Evolutionary conservation across 2,888 invertebrate genomes (phyloP).

Genomic region (Entomobrya multifasciata): DNA sequence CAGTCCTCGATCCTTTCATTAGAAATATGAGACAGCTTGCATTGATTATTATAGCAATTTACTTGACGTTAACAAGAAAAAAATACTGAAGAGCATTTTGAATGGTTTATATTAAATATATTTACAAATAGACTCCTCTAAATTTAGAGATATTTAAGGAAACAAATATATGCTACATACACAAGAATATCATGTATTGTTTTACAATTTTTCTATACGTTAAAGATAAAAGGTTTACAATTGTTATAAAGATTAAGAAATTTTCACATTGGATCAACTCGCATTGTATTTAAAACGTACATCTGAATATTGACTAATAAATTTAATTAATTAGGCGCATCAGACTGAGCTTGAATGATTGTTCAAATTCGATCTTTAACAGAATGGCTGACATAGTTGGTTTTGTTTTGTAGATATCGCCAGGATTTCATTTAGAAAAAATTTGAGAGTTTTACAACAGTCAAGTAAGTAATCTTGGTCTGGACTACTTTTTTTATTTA

Average conservation of each 20-base stretch:
- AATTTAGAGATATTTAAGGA: no score
- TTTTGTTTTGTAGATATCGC: conserved; percentile 8
- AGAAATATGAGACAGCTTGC: conserved; percentile 15
- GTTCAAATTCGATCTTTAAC: conserved; percentile 44
- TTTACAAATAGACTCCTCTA: no score
- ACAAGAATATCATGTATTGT: no score
- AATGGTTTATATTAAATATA: background rate
- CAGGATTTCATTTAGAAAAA: no score
- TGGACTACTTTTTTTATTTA: conserved; percentile 21
- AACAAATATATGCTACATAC: no score
- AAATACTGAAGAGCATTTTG: no score
- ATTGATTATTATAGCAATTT: background rate
- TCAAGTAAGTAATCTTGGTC: background rate
- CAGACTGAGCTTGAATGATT: conserved; percentile 67
- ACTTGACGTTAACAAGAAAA: background rate
- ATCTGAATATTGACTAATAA: conserved; percentile 6
- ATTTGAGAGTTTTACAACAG: no score
- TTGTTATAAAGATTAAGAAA: conserved; percentile 23
- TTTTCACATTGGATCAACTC: background rate
- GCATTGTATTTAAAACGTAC: conserved; percentile 17
- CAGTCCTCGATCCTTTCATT: conserved; percentile 60
- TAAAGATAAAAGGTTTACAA: conserved; percentile 20
- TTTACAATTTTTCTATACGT: no score
- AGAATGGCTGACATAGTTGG: conserved; percentile 9
- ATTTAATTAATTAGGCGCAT: conserved; percentile 49